Evolutionary conservation across 2,113 vertebrate species (phyloP), one percentile per base, ranked within the genome.

Genomic region (Ophthalmolycus amberensis): DNA sequence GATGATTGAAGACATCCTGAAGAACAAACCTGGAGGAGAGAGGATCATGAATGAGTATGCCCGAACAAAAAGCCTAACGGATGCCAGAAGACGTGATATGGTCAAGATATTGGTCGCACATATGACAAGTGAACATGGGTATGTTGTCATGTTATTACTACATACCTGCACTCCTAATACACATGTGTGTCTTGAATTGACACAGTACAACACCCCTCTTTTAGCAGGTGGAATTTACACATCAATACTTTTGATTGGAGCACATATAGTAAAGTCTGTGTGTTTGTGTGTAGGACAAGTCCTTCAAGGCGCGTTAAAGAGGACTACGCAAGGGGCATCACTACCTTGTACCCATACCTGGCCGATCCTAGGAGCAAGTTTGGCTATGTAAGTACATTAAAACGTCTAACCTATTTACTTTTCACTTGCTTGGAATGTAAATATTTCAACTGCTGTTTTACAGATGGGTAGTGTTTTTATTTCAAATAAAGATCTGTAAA

Each of bases 41-140:
- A 80, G 63, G 25, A 77, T 87, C 77, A 3, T 77, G 7, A 73
- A 38, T 29, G 73, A 87, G 37, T 84, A 87, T 50, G 56, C 72
- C 18, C 40, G 29, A 32, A 75, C 29, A 60, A 79, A 83, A 83
- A 75, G 58, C 42, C 64, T 82, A 74, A 78, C 79, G 5, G 63
- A 86, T 37, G 3, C 0, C 44, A 77, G 81, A 69, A 29, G 74
- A 50, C 64, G 50, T 46, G 77, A 84, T 6, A 69, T 84, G 82
- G 64, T 88, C 18, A 88, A 84, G 58, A 88, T 75, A 66, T 66
- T 88, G 78, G 78, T 84, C 52, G 74, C 85, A 10, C 73, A 81
- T 20, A 77, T 84, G 77, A 60, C 73, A 54, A 78, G 56, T 78
- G 86, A 84, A 84, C 77, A 84, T 87, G 80, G 85, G 73, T 84